Base-by-base conservation (phyloP, 2,888 invertebrate genomes). In the Protula sp. region DNA sequence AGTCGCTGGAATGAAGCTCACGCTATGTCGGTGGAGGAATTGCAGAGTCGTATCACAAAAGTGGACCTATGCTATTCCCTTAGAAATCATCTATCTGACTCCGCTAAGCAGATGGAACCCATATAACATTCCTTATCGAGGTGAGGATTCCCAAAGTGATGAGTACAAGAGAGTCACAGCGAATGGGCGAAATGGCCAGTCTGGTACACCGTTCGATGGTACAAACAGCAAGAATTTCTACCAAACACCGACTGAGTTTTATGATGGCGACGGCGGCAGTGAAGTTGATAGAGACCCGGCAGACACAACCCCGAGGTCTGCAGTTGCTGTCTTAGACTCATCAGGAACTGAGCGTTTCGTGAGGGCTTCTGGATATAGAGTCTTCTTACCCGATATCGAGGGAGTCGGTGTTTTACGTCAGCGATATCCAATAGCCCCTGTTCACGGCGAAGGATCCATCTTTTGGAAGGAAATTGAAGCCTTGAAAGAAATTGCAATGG, bases 21-120 rank as follows among this genome's bases (percentile, higher is more conserved):
- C 59, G n/a, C 24, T n/a, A 3, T 62, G 62, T 45, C 3, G 30
- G 9, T 29, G n/a, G 22, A 30, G 24, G 14, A 30, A 45, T 0
- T 61, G 63, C 29, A 26, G 14, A 3, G 28, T 4, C 3, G 29
- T 29, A 31, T 47, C n/a, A 19, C 64, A 70, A 30, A 47, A 69
- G 45, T 69, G 65, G 54, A 66, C 73, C 2, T 74, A 71, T 53
- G 74, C 76, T 29, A 69, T 76, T 3, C 76, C 74, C 0, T 61
- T 76, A 30, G 76, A 76, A 58, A 63, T 76, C 30, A 62, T 75
- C 54, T 76, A 68, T 67, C 47, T 71, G 57, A 76, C 73, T 0
- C 76, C 76, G 0, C 65, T 76, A 19, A 55, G 63, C 9, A 56
- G 54, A 19, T 76, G 76, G 76, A 75, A 75, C 59, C 75, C 76